These are phyloP conservation scores for Uropsilus gracilis DNA, from an alignment of 2,113 vertebrate species.

Conservation along the genomic window DNA sequence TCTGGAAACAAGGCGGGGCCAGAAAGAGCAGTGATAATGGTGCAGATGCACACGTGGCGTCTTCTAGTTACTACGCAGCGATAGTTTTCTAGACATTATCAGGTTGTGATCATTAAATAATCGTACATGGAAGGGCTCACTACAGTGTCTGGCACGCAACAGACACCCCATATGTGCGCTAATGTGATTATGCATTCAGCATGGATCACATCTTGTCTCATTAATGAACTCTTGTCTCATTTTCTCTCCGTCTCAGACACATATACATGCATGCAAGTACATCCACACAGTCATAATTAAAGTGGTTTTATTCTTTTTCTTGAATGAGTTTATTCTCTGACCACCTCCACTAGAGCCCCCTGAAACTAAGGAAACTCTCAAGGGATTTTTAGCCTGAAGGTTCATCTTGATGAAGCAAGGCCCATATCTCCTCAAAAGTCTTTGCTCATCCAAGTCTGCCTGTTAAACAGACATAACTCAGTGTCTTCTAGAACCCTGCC, in stretches of 20 bases:
- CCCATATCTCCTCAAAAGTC: too few species aligned
- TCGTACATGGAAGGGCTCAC: background rate
- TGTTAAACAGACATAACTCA: background rate
- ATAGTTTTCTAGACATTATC: background rate
- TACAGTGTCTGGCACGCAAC: background rate
- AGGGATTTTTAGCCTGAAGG: background rate
- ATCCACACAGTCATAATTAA: background rate
- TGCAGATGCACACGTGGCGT: fast-evolving
- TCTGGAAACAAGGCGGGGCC: background rate
- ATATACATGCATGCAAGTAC: background rate
- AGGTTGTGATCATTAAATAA: background rate
- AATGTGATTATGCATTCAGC: background rate
- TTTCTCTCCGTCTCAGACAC: background rate
- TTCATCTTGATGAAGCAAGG: background rate
- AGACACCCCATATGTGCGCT: background rate
- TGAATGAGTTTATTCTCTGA: background rate
- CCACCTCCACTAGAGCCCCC: background rate
- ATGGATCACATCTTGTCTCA: background rate
- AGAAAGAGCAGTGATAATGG: background rate
- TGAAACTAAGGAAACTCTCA: background rate
- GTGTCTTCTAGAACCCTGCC: background rate
- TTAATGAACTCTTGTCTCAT: background rate
- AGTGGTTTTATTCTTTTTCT: background rate
- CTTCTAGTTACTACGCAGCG: background rate
- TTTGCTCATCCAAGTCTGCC: background rate